A percentile compares a stretch with the other conserved stretches of the same genome.
phyloP scores from a whole-genome alignment of 2,113 vertebrate genomes.

The Perca flavescens region DNA sequence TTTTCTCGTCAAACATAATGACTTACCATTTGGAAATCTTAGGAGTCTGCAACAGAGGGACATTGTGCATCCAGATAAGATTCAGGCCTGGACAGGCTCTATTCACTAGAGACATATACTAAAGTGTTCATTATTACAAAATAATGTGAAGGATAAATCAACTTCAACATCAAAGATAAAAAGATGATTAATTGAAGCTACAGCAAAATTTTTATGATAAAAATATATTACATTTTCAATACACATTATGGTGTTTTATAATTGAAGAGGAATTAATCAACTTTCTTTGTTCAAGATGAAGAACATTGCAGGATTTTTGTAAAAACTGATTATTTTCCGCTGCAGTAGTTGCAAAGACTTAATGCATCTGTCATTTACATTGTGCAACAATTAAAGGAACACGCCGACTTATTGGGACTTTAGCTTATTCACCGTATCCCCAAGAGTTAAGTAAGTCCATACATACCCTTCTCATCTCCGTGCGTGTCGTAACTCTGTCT shows the following conservation, averaged over 20 bases:
- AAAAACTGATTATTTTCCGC: background rate
- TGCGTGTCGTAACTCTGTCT: too few species aligned
- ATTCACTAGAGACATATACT: constrained; percentile 31
- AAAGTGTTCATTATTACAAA: constrained; percentile 34
- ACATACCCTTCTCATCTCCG: too few species aligned
- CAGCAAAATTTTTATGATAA: constrained; percentile 5
- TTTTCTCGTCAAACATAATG: constrained; percentile 75
- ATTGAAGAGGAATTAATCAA: background rate
- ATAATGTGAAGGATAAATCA: constrained; percentile 1
- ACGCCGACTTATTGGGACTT: too few species aligned
- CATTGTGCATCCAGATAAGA: constrained; percentile 60
- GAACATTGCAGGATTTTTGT: background rate
- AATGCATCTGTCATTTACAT: background rate
- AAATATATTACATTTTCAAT: constrained; percentile 7
- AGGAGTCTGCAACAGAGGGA: constrained; percentile 53
- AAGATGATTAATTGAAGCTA: constrained; percentile 15
- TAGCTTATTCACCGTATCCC: too few species aligned
- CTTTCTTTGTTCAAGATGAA: background rate
- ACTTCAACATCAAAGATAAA: constrained; percentile 19
- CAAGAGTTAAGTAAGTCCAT: too few species aligned
- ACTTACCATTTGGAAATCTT: constrained; percentile 71
- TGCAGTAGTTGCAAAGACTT: background rate
- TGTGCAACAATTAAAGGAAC: background rate
- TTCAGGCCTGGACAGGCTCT: constrained; percentile 5
- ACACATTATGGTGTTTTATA: background rate